phyloP scores from a whole-genome alignment of 2,797 vertebrate species.

The Danionella dracula region DNA sequence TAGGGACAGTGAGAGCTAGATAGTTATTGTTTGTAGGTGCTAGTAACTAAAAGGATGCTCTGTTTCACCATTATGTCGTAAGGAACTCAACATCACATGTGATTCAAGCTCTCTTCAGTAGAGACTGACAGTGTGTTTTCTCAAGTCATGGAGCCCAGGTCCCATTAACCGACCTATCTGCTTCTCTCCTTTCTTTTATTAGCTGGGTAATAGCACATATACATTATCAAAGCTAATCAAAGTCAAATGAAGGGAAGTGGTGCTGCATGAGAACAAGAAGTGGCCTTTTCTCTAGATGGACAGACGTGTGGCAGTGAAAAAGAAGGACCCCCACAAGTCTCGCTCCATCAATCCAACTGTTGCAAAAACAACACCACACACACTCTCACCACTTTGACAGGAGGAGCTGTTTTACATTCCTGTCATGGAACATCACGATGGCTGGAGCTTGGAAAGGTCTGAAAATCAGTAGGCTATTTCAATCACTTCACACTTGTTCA shows the following conservation, averaged over 20 bases:
- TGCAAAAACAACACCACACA: neutral
- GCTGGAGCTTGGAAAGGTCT: conserved; percentile 83
- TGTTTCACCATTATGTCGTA: conserved; percentile 33
- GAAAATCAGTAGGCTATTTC: conserved; percentile 71
- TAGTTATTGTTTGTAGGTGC: too few species aligned
- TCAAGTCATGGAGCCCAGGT: conserved; percentile 52
- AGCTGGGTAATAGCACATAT: conserved; percentile 76
- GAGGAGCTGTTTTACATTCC: conserved; percentile 82
- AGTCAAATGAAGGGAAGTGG: conserved; percentile 87
- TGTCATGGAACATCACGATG: conserved; percentile 71
- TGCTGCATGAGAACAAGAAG: conserved; percentile 81
- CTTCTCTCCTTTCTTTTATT: conserved; percentile 57
- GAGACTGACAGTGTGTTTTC: conserved; percentile 53
- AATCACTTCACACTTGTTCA: conserved; percentile 78
- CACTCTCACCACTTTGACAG: conserved; percentile 41
- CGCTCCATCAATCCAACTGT: neutral
- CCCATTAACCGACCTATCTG: conserved; percentile 51
- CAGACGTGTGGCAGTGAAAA: conserved; percentile 23
- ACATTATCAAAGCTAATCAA: conserved; percentile 88
- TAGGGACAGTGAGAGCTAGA: too few species aligned
- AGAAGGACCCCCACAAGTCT: neutral
- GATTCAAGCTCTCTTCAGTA: conserved; percentile 31
- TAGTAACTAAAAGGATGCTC: conserved; percentile 17
- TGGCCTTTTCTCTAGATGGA: conserved; percentile 63
- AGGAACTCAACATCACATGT: conserved; percentile 12